Conservation (phyloP, 1,140 invertebrate genomes). For the Drosophila parvula region DNA sequence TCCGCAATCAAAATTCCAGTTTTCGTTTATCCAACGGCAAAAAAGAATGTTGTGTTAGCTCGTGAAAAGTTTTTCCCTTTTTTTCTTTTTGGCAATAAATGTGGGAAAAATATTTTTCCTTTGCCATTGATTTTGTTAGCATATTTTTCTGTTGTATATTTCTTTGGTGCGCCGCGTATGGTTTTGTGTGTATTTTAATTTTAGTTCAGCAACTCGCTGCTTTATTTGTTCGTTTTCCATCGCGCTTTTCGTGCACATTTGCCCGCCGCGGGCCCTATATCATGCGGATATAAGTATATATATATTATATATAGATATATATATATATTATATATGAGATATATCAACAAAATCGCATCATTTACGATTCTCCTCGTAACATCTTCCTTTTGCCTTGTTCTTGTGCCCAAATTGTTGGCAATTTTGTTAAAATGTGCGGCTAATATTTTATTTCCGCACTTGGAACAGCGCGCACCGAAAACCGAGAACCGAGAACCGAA, state of each 20-base stretch:
- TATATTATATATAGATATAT: background rate
- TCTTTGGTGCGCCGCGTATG: background rate
- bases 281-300: slow-evolving; percentile 6
- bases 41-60: slow-evolving; percentile 17
- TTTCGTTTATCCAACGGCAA: slow-evolving; percentile 13
- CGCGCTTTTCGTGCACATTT: background rate
- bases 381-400: slow-evolving; percentile 4
- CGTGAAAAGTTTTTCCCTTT: background rate
- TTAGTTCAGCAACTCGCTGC: slow-evolving; percentile 26
- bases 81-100: slow-evolving; percentile 20
- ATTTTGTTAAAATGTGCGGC: slow-evolving; percentile 61
- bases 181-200: slow-evolving; percentile 53
- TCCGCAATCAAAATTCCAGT: slow-evolving; percentile 31
- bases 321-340: slow-evolving; percentile 12
- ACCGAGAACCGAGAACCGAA: slow-evolving; percentile 44
- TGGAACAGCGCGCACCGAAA: slow-evolving; percentile 22
- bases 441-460: slow-evolving; percentile 82
- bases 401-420: slow-evolving; percentile 55
- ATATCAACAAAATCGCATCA: slow-evolving; percentile 44
- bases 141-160: slow-evolving; percentile 24
- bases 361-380: slow-evolving; percentile 16
- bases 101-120: slow-evolving; percentile 41
- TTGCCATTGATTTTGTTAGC: slow-evolving; percentile 40
- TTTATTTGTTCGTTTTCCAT: slow-evolving; percentile 5
- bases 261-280: slow-evolving; percentile 14